Evolutionary conservation across 2,888 invertebrate genomes (phyloP).

Genomic region (Schrankia costaestrigalis): DNA sequence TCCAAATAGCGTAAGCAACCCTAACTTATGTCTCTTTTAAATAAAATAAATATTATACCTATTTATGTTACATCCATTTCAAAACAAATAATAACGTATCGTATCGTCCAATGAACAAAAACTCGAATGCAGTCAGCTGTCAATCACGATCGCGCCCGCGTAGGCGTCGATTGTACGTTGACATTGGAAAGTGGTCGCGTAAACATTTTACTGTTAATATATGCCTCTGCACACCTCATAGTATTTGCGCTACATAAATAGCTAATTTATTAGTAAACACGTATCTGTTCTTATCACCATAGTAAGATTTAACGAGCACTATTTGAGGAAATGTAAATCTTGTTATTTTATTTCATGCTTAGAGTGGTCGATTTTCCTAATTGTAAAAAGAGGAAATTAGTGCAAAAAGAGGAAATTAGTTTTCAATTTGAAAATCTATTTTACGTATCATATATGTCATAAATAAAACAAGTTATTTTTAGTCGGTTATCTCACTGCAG

Average conservation of each 20-base stretch:
- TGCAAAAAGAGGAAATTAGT: too few species aligned
- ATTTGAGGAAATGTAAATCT: conserved; percentile 1
- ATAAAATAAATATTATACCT: conserved; percentile 1
- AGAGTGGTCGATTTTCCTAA: neutral
- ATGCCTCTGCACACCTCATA: conserved; percentile 13
- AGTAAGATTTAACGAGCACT: conserved; percentile 3
- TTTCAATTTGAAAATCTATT: too few species aligned
- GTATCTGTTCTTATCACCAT: conserved; percentile 3
- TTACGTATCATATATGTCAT: too few species aligned
- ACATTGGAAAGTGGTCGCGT: conserved; percentile 64
- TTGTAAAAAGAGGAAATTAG: conserved; percentile 1
- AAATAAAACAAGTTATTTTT: too few species aligned
- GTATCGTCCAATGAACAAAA: conserved; percentile 41
- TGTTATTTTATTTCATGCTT: neutral
- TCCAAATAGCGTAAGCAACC: neutral
- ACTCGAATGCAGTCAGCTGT: conserved; percentile 46
- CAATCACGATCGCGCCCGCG: conserved; percentile 53
- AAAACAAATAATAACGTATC: conserved; percentile 10
- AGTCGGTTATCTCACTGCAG: too few species aligned
- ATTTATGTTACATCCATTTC: neutral
- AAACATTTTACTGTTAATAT: conserved; percentile 49
- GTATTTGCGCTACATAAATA: conserved; percentile 12
- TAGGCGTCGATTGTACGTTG: conserved; percentile 59
- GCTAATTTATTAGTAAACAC: conserved; percentile 9
- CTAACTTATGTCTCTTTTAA: too few species aligned